Evolutionary conservation across 2,888 invertebrate species (phyloP).

Genomic region (Neoitamus cyanurus): DNA sequence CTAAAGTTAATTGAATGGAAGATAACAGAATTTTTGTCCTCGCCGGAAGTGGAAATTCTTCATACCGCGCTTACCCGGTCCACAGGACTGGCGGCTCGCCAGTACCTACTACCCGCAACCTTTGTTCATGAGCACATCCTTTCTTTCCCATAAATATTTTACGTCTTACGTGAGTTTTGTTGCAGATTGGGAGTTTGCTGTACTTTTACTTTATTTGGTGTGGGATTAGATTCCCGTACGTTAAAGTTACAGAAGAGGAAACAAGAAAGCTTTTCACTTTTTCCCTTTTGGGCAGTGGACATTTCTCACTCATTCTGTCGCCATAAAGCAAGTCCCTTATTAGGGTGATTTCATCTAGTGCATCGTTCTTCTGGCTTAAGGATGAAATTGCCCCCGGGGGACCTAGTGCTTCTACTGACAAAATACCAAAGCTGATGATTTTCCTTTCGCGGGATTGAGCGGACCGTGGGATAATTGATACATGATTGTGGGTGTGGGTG

Average conservation of each 20-base stretch:
- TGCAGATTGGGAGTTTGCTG: neutral
- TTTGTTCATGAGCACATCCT: neutral
- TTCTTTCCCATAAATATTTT: slow-evolving; percentile 7
- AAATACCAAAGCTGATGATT: neutral
- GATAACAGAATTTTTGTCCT: neutral
- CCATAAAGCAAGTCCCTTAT: neutral
- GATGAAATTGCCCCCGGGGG: too few species aligned
- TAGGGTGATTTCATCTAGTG: neutral
- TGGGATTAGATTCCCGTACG: neutral
- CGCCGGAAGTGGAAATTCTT: neutral
- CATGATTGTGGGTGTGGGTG: neutral
- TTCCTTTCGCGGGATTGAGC: neutral
- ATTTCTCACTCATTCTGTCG: neutral
- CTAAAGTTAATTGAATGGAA: slow-evolving; percentile 34
- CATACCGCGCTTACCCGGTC: neutral
- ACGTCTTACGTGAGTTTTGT: neutral
- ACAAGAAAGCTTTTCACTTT: neutral
- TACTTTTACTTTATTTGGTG: neutral
- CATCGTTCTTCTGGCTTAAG: too few species aligned
- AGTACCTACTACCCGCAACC: neutral
- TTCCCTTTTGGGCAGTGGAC: neutral
- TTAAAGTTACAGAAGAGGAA: neutral
- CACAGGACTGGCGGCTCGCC: neutral
- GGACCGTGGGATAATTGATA: neutral
- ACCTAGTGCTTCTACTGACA: neutral